Base-by-base conservation (phyloP, 1,140 invertebrate genomes). In the Drosophila santomea region DNA sequence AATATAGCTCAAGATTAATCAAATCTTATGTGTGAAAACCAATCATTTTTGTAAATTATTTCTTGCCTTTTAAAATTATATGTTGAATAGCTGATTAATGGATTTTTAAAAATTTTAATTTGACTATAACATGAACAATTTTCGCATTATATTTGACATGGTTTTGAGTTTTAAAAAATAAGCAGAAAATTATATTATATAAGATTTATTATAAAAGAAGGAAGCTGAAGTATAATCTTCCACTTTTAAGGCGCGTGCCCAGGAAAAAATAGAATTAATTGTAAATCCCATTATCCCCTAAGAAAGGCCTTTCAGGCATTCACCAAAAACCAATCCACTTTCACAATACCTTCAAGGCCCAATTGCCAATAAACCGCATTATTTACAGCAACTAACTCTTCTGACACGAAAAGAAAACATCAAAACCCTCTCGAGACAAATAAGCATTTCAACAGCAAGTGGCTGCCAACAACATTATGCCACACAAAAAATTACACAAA, bases 401-500 rank as follows among this genome's bases (percentile, higher is more conserved):
- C 57, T 63, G 51, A 63, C 39, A 23, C 32, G 59, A 55, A 74
- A 74, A 74, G 59, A 73, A 66, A 80, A 64, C 41, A 75, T 32
- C 41, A 50, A 59, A 52, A 15, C 39, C 25, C 72, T 73, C 50
- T 74, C 25, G 60, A 67, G 63, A 60, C 43, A 78, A 58, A 67
- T 50, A 73, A 66, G 44, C 67, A 52, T 72, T 64, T 69, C 61
- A 63, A 56, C 45, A 64, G 35, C 36, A 48, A 81, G 60, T 66
- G 57, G 23, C 54, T 38, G 8, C 25, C 39, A n/a, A 48, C 14
- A 28, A 25, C 11, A 43, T 20, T 20, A 20, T 17, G 17, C 17
- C 32, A 39, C 23, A 43, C 17, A 15, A 47, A 59, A 86, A 81
- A 68, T 50, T 67, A 72, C 59, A 74, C 69, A 81, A 78, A 85